Percentiles rank a stretch among this genome's conserved stretches.
Evolutionary conservation across 2,888 invertebrate species (phyloP).

Genomic region (Noctua fimbriata): DNA sequence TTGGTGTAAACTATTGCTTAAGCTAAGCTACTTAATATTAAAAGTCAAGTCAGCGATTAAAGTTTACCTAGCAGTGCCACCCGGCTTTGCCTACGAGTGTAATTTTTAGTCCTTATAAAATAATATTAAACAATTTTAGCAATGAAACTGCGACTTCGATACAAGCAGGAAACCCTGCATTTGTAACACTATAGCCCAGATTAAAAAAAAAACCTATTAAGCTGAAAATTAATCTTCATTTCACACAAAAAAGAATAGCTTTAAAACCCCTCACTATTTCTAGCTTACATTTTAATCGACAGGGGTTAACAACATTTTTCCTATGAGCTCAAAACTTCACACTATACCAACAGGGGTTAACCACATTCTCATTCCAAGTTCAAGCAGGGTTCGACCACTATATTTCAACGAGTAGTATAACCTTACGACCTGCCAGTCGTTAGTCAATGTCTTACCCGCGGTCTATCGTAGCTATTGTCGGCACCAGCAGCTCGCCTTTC

Average conservation of each 20-base stretch:
- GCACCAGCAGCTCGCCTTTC: conserved; percentile 19
- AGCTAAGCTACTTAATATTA: background rate
- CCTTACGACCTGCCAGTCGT: conserved; percentile 47
- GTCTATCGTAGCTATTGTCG: conserved; percentile 20
- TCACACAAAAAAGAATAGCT: background rate
- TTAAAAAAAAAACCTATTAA: background rate
- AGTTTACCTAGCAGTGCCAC: background rate
- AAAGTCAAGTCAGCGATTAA: background rate
- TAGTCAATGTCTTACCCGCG: conserved; percentile 26
- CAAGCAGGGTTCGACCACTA: conserved; percentile 27
- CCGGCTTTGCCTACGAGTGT: background rate
- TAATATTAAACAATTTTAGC: background rate
- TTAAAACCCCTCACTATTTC: background rate
- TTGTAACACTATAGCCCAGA: background rate
- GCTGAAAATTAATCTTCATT: background rate
- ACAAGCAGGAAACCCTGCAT: background rate
- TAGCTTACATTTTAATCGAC: background rate
- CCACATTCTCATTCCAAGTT: conserved; percentile 40
- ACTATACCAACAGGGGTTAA: conserved; percentile 15
- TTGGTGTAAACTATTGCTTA: conserved; percentile 22
- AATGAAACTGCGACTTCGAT: background rate
- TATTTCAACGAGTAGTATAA: conserved; percentile 17
- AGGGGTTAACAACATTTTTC: conserved; percentile 27
- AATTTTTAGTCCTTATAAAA: background rate
- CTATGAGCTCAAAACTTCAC: conserved; percentile 4